Base-by-base conservation (phyloP, 2,113 vertebrate species). In the Odocoileus hemionus region DNA sequence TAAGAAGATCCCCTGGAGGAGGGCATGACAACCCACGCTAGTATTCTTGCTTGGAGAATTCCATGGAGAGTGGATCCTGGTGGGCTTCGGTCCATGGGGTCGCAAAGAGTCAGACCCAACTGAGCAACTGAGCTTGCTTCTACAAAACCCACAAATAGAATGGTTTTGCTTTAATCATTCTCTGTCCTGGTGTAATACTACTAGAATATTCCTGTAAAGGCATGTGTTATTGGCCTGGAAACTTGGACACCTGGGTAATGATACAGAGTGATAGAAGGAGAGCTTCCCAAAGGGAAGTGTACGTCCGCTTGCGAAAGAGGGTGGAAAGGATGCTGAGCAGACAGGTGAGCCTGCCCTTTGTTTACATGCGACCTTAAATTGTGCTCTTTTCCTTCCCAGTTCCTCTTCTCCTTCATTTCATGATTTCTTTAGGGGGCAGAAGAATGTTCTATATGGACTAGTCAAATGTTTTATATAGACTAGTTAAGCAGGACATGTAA, bases 61-160 rank as follows among this genome's bases (percentile, higher is more conserved):
- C 67, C 67, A 70, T 70, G n/a, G n/a, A 70, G 19, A 70, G n/a
- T 6, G 67, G 67, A 70, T 70, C 10, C 67, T 39, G n/a, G 10
- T 70, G n/a, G n/a, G 67, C 19, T 70, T 39, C 19, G 11, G n/a
- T 70, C 67, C 67, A 70, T 70, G 10, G n/a, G n/a, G 10, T 39
- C 0, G 0, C 19, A 39, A 70, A 36, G n/a, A 70, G 67, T 6
- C 6, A 2, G n/a, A 70, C n/a, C 67, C 67, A 70, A 23, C 2
- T 70, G 67, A 70, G n/a, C 19, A 12, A 23, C 9, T 39, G 67
- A 70, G 67, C n/a, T 12, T 23, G n/a, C 67, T 70, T 70, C 28
- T 52, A 14, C 12, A 82, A 52, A 33, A 12, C 10, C 2, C 19
- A 54, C 17, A n/a, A 82, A 17, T n/a, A 33, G 3, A 82, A 82